phyloP scores from a whole-genome alignment of 2,888 invertebrate genomes.

The Andricus quercusramuli region DNA sequence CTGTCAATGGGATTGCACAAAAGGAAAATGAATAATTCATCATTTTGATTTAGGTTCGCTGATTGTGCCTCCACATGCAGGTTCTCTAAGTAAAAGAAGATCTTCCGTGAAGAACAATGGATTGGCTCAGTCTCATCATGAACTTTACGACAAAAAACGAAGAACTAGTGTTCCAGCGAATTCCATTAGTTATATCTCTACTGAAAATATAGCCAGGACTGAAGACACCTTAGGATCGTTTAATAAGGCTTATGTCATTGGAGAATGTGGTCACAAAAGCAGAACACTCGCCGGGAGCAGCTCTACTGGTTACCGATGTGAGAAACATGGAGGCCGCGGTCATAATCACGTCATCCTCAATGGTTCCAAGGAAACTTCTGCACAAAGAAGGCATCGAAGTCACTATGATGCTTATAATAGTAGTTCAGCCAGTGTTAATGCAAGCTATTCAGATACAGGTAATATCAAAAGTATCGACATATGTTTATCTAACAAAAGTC shows the following conservation, averaged over 20 bases:
- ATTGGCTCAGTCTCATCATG: slow-evolving; percentile 73
- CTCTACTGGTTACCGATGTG: slow-evolving; percentile 73
- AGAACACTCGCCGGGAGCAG: slow-evolving; percentile 27
- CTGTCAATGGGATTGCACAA: no score
- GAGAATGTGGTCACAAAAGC: slow-evolving; percentile 72
- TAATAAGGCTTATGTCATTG: slow-evolving; percentile 70
- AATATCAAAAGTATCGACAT: slow-evolving; percentile 16
- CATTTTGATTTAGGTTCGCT: slow-evolving; percentile 46
- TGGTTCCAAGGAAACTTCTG: slow-evolving; percentile 67
- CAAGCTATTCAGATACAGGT: slow-evolving; percentile 74
- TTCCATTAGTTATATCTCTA: slow-evolving; percentile 74
- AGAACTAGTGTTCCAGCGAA: slow-evolving; percentile 61
- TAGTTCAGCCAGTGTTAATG: slow-evolving; percentile 74
- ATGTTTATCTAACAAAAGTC: no score
- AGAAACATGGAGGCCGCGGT: slow-evolving; percentile 70
- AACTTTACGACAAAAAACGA: slow-evolving; percentile 73
- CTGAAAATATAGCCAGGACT: slow-evolving; percentile 71
- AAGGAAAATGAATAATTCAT: no score
- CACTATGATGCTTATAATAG: slow-evolving; percentile 71
- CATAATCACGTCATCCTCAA: slow-evolving; percentile 69
- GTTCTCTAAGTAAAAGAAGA: slow-evolving; percentile 64
- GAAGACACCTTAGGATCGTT: slow-evolving; percentile 67
- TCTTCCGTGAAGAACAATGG: slow-evolving; percentile 74
- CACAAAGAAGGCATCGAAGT: slow-evolving; percentile 64
- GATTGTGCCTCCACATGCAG: slow-evolving; percentile 52